Conservation (phyloP, 2,113 vertebrate genomes). For the Climacteris rufus region DNA sequence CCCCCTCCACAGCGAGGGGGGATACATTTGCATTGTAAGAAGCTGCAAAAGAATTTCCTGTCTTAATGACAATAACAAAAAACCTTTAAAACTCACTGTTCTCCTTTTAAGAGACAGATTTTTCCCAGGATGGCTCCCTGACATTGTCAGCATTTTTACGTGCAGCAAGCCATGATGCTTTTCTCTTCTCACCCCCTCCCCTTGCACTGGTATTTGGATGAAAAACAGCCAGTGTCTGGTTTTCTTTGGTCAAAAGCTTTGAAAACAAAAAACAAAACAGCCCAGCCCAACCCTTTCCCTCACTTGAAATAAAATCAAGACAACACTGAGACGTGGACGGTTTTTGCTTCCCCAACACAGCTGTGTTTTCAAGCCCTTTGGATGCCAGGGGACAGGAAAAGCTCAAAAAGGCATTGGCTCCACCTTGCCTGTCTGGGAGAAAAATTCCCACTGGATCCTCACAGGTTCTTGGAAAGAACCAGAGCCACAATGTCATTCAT, state of each 20-base stretch:
- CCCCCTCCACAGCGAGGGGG: neutral
- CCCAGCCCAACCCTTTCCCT: neutral
- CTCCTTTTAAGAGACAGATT: neutral
- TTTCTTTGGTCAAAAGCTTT: neutral
- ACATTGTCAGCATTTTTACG: neutral
- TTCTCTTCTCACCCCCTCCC: neutral
- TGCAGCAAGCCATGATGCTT: neutral
- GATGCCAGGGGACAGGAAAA: neutral
- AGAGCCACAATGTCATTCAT: neutral
- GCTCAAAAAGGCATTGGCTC: neutral
- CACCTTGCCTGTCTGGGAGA: rapidly evolving
- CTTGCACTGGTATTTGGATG: neutral
- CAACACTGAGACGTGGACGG: neutral
- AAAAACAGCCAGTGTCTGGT: neutral
- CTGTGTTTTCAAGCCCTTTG: constrained; percentile 21
- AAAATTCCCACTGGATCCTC: neutral
- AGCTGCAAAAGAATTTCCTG: neutral
- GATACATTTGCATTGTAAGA: neutral
- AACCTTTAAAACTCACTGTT: neutral
- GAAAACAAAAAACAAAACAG: constrained; percentile 12
- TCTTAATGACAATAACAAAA: neutral
- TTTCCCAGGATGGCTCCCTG: neutral
- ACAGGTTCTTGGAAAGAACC: neutral
- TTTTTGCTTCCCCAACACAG: constrained; percentile 30
- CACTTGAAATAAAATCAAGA: neutral